Evolutionary conservation across 1,140 invertebrate genomes (phyloP).

Genomic region (Maniola jurtina): DNA sequence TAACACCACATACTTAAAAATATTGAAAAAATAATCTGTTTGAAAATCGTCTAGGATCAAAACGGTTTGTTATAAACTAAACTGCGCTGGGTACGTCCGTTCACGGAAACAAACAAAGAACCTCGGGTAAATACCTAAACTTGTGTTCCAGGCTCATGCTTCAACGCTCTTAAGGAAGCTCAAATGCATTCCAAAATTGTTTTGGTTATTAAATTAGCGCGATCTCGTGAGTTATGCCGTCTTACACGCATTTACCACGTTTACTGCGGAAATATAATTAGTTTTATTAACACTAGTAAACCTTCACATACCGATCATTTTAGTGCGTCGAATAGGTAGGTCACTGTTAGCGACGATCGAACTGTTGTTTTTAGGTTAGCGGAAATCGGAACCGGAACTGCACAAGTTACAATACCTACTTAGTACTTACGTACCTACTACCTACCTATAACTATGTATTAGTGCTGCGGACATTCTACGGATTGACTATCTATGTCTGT

Average conservation of each 20-base stretch:
- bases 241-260: not conserved
- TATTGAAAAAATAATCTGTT: too few species aligned
- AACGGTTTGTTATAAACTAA: too few species aligned
- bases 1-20: too few species aligned
- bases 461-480: too few species aligned
- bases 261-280: not conserved
- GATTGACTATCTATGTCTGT: too few species aligned
- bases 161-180: not conserved
- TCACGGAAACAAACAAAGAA: too few species aligned
- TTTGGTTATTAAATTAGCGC: not conserved
- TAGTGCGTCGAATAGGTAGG: not conserved
- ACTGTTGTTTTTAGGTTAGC: conserved; percentile 2
- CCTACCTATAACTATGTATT: too few species aligned
- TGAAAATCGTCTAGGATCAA: too few species aligned
- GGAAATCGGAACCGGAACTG: not conserved
- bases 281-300: not conserved
- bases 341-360: not conserved
- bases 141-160: too few species aligned
- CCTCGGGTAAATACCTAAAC: too few species aligned
- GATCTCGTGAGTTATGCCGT: not conserved
- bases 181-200: not conserved
- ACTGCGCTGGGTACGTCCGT: too few species aligned
- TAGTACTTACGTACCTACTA: too few species aligned
- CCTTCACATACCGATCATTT: conserved; percentile 2
- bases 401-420: not conserved